Evolutionary conservation across 2,113 vertebrate genomes (phyloP).

Genomic region (Lophotis ruficrista): DNA sequence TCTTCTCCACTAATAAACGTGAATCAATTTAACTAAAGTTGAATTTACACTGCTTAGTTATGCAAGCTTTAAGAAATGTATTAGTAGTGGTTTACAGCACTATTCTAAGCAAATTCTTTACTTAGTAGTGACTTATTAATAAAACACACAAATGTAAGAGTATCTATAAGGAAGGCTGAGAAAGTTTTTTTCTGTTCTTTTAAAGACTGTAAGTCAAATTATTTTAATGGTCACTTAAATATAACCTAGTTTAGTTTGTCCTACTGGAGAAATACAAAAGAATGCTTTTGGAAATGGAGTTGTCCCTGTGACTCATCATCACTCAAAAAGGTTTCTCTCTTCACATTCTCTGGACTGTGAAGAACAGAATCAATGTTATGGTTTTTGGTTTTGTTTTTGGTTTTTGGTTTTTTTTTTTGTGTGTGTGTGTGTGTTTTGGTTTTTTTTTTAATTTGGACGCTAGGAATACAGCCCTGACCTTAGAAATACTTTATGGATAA

Average conservation of each 20-base stretch:
- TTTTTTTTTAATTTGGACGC: background rate
- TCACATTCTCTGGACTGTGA: background rate
- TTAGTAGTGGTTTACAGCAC: background rate
- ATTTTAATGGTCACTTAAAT: background rate
- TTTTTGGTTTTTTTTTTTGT: no score
- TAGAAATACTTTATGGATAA: background rate
- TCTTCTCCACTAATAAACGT: background rate
- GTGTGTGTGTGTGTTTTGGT: no score
- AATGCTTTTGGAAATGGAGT: background rate
- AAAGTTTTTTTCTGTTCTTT: background rate
- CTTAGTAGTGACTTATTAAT: background rate
- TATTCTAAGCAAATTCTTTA: background rate
- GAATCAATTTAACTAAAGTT: background rate
- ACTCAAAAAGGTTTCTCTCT: background rate
- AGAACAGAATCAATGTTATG: background rate
- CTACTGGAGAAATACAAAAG: background rate
- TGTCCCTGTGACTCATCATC: background rate
- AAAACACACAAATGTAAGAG: background rate
- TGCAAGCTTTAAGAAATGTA: background rate
- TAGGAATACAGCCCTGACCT: background rate
- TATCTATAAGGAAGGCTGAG: background rate
- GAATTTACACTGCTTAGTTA: background rate
- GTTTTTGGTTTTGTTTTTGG: fast-evolving
- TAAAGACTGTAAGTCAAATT: background rate
- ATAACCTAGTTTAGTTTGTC: background rate